Base-by-base conservation (phyloP, 1,140 invertebrate genomes). In the Apis cerana region DNA sequence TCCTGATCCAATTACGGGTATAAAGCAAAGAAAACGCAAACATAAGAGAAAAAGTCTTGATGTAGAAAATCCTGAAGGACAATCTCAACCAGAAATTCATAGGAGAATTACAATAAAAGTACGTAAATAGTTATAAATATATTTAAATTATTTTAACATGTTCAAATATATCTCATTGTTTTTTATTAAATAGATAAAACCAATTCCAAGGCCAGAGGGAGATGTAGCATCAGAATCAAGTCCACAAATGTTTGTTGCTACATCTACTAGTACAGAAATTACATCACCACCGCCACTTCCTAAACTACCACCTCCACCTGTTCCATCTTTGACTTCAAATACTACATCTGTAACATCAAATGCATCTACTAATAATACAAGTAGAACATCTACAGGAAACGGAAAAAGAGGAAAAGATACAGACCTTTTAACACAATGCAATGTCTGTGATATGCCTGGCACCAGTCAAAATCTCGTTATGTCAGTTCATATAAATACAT, bases 71-170 rank as follows among this genome's bases (percentile, higher is more conserved):
- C 95, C 94, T 67, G 95, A 96, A 54, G 91, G 93, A 74, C 94
- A 90, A 71, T 74, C 88, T 13, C 93, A 94, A 70, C 95, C 89
- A 67, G 95, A 90, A 93, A 93, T 91, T 80, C 96, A 96, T 94
- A 96, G 96, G 81, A 96, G 96, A 91, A 97, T 97, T 54, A 97
- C 96, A 56, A 97, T 97, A 80, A 97, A 97, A 94, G 97, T 97
- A 94, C 84, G 21, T 27, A 50, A 13, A 4, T 59, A 74, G 59
- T 59, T 43, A 54, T 21, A 69, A 48, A 50, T 7, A 27, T 27
- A 27, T 33, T 33, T n/a, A 68, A 50, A 8, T n/a, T n/a, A 15
- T 13, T 69, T 9, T 15, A 17, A 33, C 33, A 13, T 21, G 82
- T 85, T 54, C 23, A 75, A 69, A 68, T 13, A 1, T 64, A 59